Percentiles rank a stretch among this genome's conserved stretches.
phyloP scores from a whole-genome alignment of 2,113 vertebrate genomes.

The Canis aureus region DNA sequence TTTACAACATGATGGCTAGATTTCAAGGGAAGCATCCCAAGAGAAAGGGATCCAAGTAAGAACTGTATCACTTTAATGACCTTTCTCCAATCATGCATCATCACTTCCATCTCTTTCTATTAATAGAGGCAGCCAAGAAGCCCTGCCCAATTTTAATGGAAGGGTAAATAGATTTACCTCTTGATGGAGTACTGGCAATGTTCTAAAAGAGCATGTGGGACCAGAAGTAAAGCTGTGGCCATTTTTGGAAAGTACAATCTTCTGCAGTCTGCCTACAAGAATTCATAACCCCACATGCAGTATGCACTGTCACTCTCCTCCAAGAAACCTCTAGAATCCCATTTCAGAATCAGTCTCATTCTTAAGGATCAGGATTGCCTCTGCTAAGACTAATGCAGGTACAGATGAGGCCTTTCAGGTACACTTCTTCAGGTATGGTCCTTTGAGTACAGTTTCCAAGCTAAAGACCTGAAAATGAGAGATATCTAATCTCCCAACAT shows the following conservation, averaged over 20 bases:
- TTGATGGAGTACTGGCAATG: not conserved
- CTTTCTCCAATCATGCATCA: not conserved
- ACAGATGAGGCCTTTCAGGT: not conserved
- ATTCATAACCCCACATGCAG: not conserved
- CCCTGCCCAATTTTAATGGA: not conserved
- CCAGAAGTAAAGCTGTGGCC: not conserved
- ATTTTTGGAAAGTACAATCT: not conserved
- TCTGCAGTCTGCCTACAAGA: not conserved
- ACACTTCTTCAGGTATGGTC: not conserved
- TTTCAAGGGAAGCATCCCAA: not conserved
- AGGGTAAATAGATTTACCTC: not conserved
- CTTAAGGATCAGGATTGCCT: not conserved
- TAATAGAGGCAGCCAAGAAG: not conserved
- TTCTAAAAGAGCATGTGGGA: not conserved
- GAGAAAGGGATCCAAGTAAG: not conserved
- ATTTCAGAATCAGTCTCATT: not conserved
- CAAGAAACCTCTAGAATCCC: not conserved
- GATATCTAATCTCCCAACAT: not conserved
- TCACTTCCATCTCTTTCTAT: not conserved
- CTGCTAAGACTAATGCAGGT: not conserved
- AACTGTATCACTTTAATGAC: not conserved
- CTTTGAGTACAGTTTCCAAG: not conserved
- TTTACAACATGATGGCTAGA: not conserved
- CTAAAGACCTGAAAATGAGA: not conserved
- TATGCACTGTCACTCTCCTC: no score